Evolutionary conservation across 2,888 invertebrate genomes (phyloP).

Genomic region (Habroteleia sp.): DNA sequence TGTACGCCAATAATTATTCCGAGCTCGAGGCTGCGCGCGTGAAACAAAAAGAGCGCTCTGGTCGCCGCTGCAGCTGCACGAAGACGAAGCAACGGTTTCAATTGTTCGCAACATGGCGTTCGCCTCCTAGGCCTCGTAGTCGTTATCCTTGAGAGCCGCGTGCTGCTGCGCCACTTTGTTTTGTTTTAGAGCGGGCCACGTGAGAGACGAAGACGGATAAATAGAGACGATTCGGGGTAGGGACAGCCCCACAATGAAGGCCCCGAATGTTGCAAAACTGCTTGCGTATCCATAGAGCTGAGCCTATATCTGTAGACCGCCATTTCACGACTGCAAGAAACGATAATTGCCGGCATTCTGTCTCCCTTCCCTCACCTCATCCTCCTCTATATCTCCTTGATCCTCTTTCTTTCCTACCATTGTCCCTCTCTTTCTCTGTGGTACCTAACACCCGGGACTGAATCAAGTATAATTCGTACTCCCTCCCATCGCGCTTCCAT

Average conservation of each 20-base stretch:
- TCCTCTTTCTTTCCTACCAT: slow-evolving; percentile 48
- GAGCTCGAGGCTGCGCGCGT: slow-evolving; percentile 45
- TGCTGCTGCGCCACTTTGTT: slow-evolving; percentile 78
- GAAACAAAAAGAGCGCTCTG: slow-evolving; percentile 57
- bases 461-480: slow-evolving; percentile 38
- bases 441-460: slow-evolving; percentile 49
- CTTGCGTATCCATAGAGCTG: slow-evolving; percentile 68
- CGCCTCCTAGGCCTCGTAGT: slow-evolving; percentile 74
- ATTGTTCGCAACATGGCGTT: slow-evolving; percentile 79
- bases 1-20: slow-evolving; percentile 47
- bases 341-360: slow-evolving; percentile 73
- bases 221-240: slow-evolving; percentile 44
- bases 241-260: slow-evolving; percentile 69
- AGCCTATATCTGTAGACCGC: slow-evolving; percentile 63
- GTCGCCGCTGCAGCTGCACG: slow-evolving; percentile 70
- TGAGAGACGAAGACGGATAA: slow-evolving; percentile 62
- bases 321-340: slow-evolving; percentile 71
- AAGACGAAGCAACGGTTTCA: slow-evolving; percentile 75
- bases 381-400: slow-evolving; percentile 38
- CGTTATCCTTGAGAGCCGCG: slow-evolving; percentile 79
- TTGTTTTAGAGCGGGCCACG: slow-evolving; percentile 71
- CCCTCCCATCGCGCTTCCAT: slow-evolving; percentile 3
- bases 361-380: slow-evolving; percentile 10
- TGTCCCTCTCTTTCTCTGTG: slow-evolving; percentile 37
- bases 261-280: slow-evolving; percentile 75